Percentiles rank a stretch among this genome's conserved stretches.
phyloP scores from a whole-genome alignment of 2,797 vertebrate genomes.

The Coregonus sp. region DNA sequence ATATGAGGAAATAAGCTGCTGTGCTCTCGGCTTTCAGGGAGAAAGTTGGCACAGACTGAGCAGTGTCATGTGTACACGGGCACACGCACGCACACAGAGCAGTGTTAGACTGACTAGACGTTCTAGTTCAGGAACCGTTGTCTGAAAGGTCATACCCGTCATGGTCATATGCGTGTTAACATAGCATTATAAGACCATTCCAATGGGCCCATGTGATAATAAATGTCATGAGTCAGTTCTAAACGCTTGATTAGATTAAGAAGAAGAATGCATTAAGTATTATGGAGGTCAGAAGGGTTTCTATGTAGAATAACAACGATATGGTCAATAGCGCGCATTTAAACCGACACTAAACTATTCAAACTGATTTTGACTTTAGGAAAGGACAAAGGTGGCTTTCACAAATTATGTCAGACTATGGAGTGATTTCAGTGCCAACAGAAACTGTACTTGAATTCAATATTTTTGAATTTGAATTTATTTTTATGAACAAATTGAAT shows the following conservation, averaged over 20 bases:
- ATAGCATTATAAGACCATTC: slow-evolving; percentile 34
- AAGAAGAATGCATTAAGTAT: background rate
- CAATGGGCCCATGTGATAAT: slow-evolving; percentile 39
- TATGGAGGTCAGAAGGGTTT: background rate
- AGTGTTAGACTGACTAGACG: slow-evolving; percentile 30
- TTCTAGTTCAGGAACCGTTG: slow-evolving; percentile 41
- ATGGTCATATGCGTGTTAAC: slow-evolving; percentile 51
- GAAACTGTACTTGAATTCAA: too few species aligned
- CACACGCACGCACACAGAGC: slow-evolving; percentile 20
- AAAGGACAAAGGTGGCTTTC: too few species aligned
- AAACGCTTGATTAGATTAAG: slow-evolving; percentile 17
- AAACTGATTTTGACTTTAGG: too few species aligned
- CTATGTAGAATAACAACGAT: background rate
- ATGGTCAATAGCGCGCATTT: background rate
- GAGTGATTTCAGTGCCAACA: too few species aligned
- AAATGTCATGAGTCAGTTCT: slow-evolving; percentile 5
- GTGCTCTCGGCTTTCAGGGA: slow-evolving; percentile 12
- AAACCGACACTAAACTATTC: too few species aligned
- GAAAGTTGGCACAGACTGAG: background rate
- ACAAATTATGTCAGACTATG: too few species aligned
- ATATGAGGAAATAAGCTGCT: slow-evolving; percentile 61
- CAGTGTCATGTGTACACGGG: background rate
- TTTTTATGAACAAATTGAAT: too few species aligned
- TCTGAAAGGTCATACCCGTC: slow-evolving; percentile 56
- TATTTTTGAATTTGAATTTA: too few species aligned